These are phyloP conservation scores for Cerastis leucographa DNA, from an alignment of 2,888 invertebrate species.

Conservation along the genomic window DNA sequence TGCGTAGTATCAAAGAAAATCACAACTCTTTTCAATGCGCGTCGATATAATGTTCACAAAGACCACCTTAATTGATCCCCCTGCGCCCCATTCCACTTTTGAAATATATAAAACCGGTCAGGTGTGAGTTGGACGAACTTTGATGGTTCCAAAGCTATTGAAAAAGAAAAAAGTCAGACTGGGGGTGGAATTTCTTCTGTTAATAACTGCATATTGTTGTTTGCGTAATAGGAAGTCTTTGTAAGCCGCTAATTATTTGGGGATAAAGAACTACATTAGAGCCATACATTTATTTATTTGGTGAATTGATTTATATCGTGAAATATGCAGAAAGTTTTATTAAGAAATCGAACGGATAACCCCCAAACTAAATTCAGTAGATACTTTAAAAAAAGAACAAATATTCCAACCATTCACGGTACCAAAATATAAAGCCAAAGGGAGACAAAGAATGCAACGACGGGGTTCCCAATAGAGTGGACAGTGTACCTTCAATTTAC, in stretches of 20 bases:
- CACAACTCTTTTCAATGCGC: conserved; percentile 91
- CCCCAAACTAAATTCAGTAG: background rate
- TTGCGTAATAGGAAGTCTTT: conserved; percentile 15
- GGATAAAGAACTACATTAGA: background rate
- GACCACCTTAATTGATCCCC: conserved; percentile 88
- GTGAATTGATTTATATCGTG: background rate
- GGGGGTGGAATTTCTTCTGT: conserved; percentile 42
- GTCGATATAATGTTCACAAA: conserved; percentile 89
- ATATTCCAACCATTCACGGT: conserved; percentile 44
- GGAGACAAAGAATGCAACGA: conserved; percentile 67
- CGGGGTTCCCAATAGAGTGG: conserved; percentile 81
- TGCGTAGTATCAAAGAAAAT: conserved; percentile 89
- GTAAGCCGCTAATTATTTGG: conserved; percentile 16
- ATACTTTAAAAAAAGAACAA: conserved; percentile 16
- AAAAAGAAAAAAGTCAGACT: conserved; percentile 56
- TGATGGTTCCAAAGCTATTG: conserved; percentile 64
- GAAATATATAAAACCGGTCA: conserved; percentile 76
- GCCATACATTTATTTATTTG: background rate
- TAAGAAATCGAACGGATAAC: background rate
- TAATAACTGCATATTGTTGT: conserved; percentile 45
- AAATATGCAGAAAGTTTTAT: background rate
- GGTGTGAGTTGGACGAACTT: conserved; percentile 67
- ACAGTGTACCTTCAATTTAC: conserved; percentile 88
- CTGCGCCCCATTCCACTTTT: conserved; percentile 78
- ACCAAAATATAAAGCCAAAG: conserved; percentile 64